These are phyloP conservation scores for Dinomys branickii DNA, from an alignment of 2,113 vertebrate species.

Conservation along the genomic window DNA sequence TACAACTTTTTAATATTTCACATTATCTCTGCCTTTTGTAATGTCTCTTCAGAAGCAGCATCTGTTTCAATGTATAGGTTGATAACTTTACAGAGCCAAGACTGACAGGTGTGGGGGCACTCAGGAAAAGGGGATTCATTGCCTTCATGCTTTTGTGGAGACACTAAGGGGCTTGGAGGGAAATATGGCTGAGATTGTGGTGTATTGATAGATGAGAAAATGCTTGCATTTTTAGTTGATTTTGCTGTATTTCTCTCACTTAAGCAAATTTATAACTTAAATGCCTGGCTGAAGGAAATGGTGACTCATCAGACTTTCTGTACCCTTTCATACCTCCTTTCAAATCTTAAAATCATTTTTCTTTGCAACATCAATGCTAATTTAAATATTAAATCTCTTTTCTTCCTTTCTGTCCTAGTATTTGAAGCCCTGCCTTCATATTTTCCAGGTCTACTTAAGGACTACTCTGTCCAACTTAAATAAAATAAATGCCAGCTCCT, in stretches of 20 bases:
- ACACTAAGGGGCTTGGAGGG: not conserved
- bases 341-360: not conserved
- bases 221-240: not conserved
- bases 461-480: not conserved
- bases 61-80: not conserved
- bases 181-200: not conserved
- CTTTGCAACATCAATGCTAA: not conserved
- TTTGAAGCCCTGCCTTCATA: not conserved
- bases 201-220: not conserved
- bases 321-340: not conserved
- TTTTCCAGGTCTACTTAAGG: not conserved
- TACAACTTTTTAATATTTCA: not conserved
- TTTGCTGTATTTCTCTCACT: not conserved
- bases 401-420: not conserved
- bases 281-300: not conserved
- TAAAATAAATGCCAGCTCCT: not conserved
- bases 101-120: not conserved
- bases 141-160: not conserved
- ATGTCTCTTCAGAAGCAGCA: not conserved
- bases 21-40: slow-evolving; percentile 11
- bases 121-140: no score
- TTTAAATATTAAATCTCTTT: not conserved
- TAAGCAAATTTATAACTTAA: not conserved
- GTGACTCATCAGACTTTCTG: not conserved
- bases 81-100: not conserved